Evolutionary conservation across 2,888 invertebrate genomes (phyloP).

Genomic region (Geotrupes spiniger): DNA sequence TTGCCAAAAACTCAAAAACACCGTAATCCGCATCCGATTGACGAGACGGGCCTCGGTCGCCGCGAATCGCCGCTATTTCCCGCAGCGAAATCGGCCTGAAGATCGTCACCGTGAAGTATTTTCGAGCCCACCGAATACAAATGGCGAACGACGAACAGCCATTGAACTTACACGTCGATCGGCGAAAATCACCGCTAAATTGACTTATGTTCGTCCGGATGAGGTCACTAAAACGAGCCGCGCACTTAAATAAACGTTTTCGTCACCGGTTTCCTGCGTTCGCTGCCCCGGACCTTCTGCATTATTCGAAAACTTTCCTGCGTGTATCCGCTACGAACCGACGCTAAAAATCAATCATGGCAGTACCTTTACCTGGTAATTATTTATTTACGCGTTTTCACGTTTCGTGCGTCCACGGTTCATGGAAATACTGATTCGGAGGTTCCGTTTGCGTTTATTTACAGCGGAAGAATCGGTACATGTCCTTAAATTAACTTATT

Average conservation of each 20-base stretch:
- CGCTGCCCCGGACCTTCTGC: slow-evolving; percentile 42
- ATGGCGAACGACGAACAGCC: slow-evolving; percentile 35
- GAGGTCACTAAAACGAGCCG: slow-evolving; percentile 27
- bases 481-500: slow-evolving; percentile 14
- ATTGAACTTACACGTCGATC: slow-evolving; percentile 43
- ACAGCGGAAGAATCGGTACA: slow-evolving; percentile 3
- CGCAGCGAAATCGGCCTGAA: too few relatives aligned
- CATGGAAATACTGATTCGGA: slow-evolving; percentile 1
- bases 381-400: slow-evolving; percentile 22
- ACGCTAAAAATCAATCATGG: slow-evolving; percentile 53
- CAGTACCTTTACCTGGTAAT: slow-evolving; percentile 33
- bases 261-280: slow-evolving; percentile 44
- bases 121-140: slow-evolving; percentile 9
- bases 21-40: too few relatives aligned
- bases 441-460: slow-evolving; percentile 10
- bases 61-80: too few relatives aligned
- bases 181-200: slow-evolving; percentile 33
- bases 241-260: slow-evolving; percentile 31
- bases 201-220: slow-evolving; percentile 35
- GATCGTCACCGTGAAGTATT: too few relatives aligned
- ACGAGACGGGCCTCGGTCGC: too few relatives aligned
- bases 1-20: slow-evolving; percentile 4
- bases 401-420: not conserved
- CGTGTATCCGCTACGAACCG: slow-evolving; percentile 39
- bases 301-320: slow-evolving; percentile 44